Conservation (phyloP, 2,113 vertebrate species). For the Bungarus multicinctus region DNA sequence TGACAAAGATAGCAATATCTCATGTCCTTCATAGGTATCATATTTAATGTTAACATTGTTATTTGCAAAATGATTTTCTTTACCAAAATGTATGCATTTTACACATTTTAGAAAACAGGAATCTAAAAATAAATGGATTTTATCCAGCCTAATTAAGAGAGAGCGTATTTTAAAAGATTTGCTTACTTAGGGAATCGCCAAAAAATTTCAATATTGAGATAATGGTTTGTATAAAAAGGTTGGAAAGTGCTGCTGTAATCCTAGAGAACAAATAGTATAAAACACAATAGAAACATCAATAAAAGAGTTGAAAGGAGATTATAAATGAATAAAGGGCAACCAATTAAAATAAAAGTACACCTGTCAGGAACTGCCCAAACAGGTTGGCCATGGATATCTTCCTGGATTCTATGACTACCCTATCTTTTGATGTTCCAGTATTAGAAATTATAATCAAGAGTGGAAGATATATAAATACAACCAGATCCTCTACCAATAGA, state of each 20-base stretch:
- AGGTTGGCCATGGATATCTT: background rate
- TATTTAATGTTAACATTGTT: background rate
- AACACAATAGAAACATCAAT: background rate
- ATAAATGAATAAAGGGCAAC: background rate
- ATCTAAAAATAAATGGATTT: background rate
- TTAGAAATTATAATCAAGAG: background rate
- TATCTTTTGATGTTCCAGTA: background rate
- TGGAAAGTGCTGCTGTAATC: background rate
- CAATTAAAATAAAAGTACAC: background rate
- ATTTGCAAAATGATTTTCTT: background rate
- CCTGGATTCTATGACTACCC: background rate
- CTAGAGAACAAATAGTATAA: background rate
- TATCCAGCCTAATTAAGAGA: background rate
- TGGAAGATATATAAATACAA: background rate
- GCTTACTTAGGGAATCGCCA: background rate
- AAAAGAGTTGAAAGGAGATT: background rate
- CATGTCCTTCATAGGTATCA: background rate
- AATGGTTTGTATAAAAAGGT: background rate
- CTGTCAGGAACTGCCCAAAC: background rate
- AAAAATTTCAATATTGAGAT: background rate
- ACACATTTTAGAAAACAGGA: background rate
- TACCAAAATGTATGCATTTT: background rate
- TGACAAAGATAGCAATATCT: background rate
- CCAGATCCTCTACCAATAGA: background rate
- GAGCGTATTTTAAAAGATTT: background rate